Conservation (phyloP, 2,888 invertebrate genomes). For the Drosophila nr. fundita region DNA sequence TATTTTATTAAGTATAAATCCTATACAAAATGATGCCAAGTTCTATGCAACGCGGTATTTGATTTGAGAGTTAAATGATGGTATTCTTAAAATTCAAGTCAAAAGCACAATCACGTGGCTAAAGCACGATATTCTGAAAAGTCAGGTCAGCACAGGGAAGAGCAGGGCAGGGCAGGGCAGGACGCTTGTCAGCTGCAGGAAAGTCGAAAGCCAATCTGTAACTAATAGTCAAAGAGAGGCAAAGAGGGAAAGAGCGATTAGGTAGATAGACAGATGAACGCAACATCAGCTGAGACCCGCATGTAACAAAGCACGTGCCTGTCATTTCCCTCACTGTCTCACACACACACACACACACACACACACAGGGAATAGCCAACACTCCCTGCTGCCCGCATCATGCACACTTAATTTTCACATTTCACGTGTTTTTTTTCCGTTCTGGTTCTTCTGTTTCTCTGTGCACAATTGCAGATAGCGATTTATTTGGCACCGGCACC, state of each 20-base stretch:
- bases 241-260: not conserved
- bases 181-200: constrained; percentile 53
- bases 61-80: not conserved
- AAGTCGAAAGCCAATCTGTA: constrained; percentile 38
- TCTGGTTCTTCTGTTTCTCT: constrained; percentile 15
- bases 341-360: constrained; percentile 8
- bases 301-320: constrained; percentile 49
- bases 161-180: constrained; percentile 10
- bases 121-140: constrained; percentile 24
- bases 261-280: not conserved
- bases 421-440: constrained; percentile 30
- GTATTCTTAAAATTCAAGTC: not conserved
- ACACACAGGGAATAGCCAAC: not conserved
- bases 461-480: constrained; percentile 68
- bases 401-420: constrained; percentile 33
- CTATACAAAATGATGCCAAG: not conserved
- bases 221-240: constrained; percentile 11
- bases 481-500: constrained; percentile 66
- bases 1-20: too few relatives aligned
- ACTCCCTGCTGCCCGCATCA: not conserved
- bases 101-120: constrained; percentile 7
- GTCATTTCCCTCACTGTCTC: not conserved
- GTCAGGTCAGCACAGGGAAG: constrained; percentile 16
- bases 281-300: constrained; percentile 44
- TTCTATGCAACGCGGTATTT: not conserved